Evolutionary conservation across 1,140 invertebrate genomes (phyloP), one percentile per base, ranked within the genome.

Genomic region (Sitobion miscanthi): DNA sequence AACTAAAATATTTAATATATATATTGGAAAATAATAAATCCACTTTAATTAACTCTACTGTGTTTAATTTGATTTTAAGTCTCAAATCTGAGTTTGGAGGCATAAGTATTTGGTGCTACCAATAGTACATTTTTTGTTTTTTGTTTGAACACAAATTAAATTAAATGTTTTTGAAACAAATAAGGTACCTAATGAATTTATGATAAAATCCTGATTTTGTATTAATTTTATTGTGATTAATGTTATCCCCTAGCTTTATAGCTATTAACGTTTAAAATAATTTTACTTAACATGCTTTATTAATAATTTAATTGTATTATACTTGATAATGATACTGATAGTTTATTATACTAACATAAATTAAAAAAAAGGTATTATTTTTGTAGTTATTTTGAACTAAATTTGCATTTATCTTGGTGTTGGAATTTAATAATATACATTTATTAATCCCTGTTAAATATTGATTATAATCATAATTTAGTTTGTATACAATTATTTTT

Each of bases 211-310:
- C 17, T n/a, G 30, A 86, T 86, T 88, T 23, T 88, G 14, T 35
- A 11, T 88, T 88, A 25, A 88, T 69, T 62, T 30, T n/a, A 69
- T 69, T 69, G 30, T 45, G 23, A 42, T 85, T 38, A 69, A 69
- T 69, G 62, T 69, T 47, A 45, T 52, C 3, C n/a, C n/a, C 20
- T 52, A 62, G 54, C 57, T 90, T 88, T 21, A 62, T 5, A 90
- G 57, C 87, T 88, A 88, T 49, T 90, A 62, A 90, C 38, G 8
- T 69, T 45, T 20, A 62, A 69, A 69, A 45, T 90, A 2, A 69
- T 42, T 57, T 89, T 69, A 69, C 38, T 90, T 90, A 62, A 45
- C 38, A 45, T 69, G 89, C 89, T 90, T 90, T 69, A 90, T 90
- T 90, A 90, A 69, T 69, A 42, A 62, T 25, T 62, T 90, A 90